Percentiles rank a stretch among this genome's conserved stretches.
These are phyloP conservation scores for Pontoporia blainvillei DNA, from an alignment of 2,113 vertebrate genomes.

Conservation along the genomic window DNA sequence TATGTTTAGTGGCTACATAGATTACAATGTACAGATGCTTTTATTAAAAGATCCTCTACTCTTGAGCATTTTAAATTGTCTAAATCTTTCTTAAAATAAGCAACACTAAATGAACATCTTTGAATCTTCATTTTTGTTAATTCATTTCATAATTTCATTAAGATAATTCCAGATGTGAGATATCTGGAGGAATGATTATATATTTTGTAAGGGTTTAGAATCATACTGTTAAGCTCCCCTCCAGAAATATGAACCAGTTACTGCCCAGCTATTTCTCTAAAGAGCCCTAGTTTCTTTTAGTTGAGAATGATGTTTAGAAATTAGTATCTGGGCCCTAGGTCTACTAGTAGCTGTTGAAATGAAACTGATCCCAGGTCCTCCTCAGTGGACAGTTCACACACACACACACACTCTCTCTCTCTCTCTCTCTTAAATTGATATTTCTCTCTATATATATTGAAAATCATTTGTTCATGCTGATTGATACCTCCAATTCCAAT, in stretches of 20 bases:
- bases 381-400: background rate
- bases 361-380: background rate
- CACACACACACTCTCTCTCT: fast-evolving
- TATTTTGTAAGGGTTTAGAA: background rate
- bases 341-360: background rate
- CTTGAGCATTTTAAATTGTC: background rate
- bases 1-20: background rate
- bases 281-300: background rate
- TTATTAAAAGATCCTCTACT: background rate
- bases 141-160: background rate
- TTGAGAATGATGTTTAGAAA: background rate
- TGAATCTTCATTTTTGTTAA: background rate
- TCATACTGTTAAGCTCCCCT: background rate
- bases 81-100: background rate
- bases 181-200: background rate
- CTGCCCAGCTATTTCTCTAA: background rate
- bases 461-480: background rate
- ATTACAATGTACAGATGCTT: background rate
- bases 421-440: background rate
- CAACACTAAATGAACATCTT: background rate
- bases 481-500: background rate
- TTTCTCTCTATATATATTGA: background rate
- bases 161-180: background rate
- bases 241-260: background rate
- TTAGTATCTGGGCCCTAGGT: background rate